Evolutionary conservation across 2,113 vertebrate genomes (phyloP).

Genomic region (Lichenostomus cassidix): DNA sequence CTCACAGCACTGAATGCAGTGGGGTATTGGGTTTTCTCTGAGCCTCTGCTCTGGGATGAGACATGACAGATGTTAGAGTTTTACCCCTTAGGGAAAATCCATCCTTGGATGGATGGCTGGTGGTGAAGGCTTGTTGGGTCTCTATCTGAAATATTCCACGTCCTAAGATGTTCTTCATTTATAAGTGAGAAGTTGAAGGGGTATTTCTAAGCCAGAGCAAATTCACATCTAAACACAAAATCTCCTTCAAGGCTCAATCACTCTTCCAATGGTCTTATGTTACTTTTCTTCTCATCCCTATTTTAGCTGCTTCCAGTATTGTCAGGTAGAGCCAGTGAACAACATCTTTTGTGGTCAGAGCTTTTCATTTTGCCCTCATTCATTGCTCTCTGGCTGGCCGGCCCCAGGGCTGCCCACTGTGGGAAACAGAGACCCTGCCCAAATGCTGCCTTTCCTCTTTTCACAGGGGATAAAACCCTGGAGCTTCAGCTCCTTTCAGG

Average conservation of each 20-base stretch:
- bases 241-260: background rate
- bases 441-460: background rate
- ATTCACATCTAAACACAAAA: background rate
- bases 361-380: background rate
- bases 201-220: background rate
- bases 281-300: background rate
- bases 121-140: background rate
- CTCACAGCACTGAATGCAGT: accelerated
- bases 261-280: background rate
- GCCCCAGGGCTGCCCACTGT: accelerated
- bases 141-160: background rate
- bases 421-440: background rate
- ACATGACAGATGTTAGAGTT: background rate
- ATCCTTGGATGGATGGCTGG: no score
- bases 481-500: background rate
- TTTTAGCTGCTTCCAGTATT: background rate
- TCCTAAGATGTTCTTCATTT: background rate
- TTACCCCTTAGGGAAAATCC: background rate
- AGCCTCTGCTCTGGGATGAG: background rate
- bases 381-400: background rate
- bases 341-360: background rate
- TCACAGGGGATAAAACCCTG: background rate
- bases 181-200: background rate
- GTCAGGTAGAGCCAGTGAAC: background rate
- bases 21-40: background rate